Evolutionary conservation across 2,113 vertebrate species (phyloP), one percentile per base, ranked within the genome.

Genomic region (Delphinus delphis): DNA sequence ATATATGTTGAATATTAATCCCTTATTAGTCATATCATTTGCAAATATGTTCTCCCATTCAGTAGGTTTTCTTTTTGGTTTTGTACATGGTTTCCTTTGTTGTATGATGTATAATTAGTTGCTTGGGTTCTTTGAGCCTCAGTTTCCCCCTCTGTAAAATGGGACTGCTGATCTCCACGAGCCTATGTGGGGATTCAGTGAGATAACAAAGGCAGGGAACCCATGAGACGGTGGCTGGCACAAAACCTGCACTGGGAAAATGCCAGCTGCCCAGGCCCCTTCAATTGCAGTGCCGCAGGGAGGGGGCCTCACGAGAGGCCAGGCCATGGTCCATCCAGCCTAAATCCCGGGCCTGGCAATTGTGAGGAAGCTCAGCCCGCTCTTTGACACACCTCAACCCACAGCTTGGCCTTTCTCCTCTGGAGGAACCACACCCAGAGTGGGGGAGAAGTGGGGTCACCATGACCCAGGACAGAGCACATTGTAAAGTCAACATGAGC

Each of bases 401-500:
- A 8, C 21, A 8, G 38, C 28, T 25, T 81, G 68, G 62, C n/a
- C 14, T 55, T 70, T 41, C 62, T 82, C 18, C 33, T 53, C 13
- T 21, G 18, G 28, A 68, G 41, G n/a, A 60, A 84, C 47, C 33
- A 36, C 44, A 53, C 84, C 80, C 55, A 10, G 26, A 86, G 8
- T 1, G 0, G 11, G 41, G 14, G 20, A 93, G 20, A 53, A 6
- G 1, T 4, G 0, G 47, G 84, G 85, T 96, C 96, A 94, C 21
- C 0, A 13, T 91, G 95, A 97, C 97, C 88, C 44, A 70, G 77
- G 50, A 41, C 28, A 14, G 74, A 92, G 15, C 14, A 26, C 25
- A 55, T 23, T 73, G 7, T 47, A 58, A 88, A 94, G 60, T 95
- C 93, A 88, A 68, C 71, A 90, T 15, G 77, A 94, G 76, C 65